Evolutionary conservation across 1,140 invertebrate species (phyloP).

Genomic region (Anastatus disparis): DNA sequence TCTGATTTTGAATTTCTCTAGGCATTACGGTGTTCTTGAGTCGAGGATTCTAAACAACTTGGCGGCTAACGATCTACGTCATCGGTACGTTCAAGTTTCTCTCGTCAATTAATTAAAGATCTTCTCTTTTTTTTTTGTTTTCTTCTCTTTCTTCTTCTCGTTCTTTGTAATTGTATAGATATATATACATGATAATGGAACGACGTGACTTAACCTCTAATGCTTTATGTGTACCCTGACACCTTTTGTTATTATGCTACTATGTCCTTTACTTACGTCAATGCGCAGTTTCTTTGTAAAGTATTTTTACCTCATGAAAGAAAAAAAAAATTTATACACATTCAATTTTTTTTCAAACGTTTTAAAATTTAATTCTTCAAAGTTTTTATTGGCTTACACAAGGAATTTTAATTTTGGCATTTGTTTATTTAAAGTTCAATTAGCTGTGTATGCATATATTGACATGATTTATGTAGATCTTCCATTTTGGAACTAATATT

Average conservation of each 20-base stretch:
- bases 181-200: not conserved
- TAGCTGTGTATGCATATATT: too few relatives aligned
- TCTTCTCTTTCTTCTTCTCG: not conserved
- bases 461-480: too few relatives aligned
- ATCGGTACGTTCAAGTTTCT: slow-evolving; percentile 43
- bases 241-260: slow-evolving; percentile 14
- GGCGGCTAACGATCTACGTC: slow-evolving; percentile 34
- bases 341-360: not conserved
- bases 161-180: not conserved
- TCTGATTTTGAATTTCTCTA: slow-evolving; percentile 25
- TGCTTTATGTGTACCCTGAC: not conserved
- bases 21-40: slow-evolving; percentile 35
- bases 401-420: too few relatives aligned
- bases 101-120: not conserved
- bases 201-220: slow-evolving; percentile 41
- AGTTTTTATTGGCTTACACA: too few relatives aligned
- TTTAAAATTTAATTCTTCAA: not conserved
- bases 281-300: slow-evolving; percentile 20
- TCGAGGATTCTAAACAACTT: slow-evolving; percentile 39
- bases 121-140: not conserved
- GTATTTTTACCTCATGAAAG: slow-evolving; percentile 12
- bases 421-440: too few relatives aligned
- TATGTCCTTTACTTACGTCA: slow-evolving; percentile 3
- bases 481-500: too few relatives aligned
- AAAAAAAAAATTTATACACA: not conserved